A percentile compares a stretch with the other conserved stretches of the same genome.
Evolutionary conservation across 2,888 invertebrate species (phyloP).

Genomic region (Timema podura): DNA sequence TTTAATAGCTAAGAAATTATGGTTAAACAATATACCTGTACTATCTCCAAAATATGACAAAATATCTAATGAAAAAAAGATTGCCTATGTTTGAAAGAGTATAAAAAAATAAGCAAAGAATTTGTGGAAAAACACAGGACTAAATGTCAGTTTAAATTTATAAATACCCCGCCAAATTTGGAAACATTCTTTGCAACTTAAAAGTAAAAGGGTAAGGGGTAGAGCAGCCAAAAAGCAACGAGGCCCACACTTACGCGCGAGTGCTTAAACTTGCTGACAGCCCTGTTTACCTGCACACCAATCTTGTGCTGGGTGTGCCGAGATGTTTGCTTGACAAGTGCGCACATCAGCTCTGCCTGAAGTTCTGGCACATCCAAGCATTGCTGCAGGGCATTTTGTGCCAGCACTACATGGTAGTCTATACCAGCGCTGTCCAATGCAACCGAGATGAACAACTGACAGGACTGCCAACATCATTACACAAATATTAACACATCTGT

Average conservation of each 20-base stretch:
- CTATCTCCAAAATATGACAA: too few species aligned
- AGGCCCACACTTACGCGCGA: conserved; percentile 43
- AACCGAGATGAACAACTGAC: conserved; percentile 94
- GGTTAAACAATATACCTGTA: too few species aligned
- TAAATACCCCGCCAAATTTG: too few species aligned
- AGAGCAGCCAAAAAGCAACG: conserved; percentile 23
- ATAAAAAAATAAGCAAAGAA: too few species aligned
- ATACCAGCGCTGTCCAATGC: conserved; percentile 90
- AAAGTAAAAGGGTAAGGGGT: background rate
- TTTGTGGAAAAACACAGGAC: too few species aligned
- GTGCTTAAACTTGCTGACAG: conserved; percentile 49
- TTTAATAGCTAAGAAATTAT: too few species aligned
- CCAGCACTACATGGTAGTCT: conserved; percentile 95
- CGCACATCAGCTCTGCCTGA: conserved; percentile 89
- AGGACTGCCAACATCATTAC: conserved; percentile 60
- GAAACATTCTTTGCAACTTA: too few species aligned
- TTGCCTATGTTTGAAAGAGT: too few species aligned
- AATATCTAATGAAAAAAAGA: too few species aligned
- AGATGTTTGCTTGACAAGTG: conserved; percentile 87
- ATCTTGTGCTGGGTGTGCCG: conserved; percentile 76
- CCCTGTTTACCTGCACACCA: conserved; percentile 77
- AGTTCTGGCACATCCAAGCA: conserved; percentile 86
- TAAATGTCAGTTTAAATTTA: too few species aligned
- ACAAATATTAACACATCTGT: too few species aligned
- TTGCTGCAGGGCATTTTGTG: conserved; percentile 92